Percentiles rank a stretch among this genome's conserved stretches.
phyloP scores from a whole-genome alignment of 2,888 invertebrate species.

The Sinodicranocentrus sp. region DNA sequence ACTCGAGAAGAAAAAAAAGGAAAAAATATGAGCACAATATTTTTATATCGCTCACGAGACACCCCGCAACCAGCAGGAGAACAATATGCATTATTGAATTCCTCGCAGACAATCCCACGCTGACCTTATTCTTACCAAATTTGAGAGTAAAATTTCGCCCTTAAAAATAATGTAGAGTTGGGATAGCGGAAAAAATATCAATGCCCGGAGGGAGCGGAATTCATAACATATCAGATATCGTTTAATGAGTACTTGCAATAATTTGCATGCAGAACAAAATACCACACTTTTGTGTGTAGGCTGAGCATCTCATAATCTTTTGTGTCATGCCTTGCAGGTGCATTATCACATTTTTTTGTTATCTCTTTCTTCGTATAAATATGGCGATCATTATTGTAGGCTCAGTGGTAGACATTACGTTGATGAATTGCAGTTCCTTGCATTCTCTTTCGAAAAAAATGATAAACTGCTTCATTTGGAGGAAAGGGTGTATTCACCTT shows the following conservation, averaged over 20 bases:
- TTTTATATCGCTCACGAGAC: too few relatives aligned
- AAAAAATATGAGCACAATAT: too few relatives aligned
- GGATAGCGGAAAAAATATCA: slow-evolving; percentile 5
- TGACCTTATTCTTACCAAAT: slow-evolving; percentile 49
- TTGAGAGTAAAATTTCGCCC: slow-evolving; percentile 7
- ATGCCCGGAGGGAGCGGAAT: background rate
- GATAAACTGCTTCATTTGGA: slow-evolving; percentile 39
- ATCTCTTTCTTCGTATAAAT: too few relatives aligned
- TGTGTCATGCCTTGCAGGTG: too few relatives aligned
- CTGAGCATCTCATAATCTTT: too few relatives aligned
- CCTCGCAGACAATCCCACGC: slow-evolving; percentile 32
- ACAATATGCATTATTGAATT: background rate
- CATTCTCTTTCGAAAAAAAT: slow-evolving; percentile 8
- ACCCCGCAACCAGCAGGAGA: too few relatives aligned
- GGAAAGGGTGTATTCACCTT: slow-evolving; percentile 51
- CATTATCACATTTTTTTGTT: too few relatives aligned
- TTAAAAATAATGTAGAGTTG: background rate
- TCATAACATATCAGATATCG: slow-evolving; percentile 21
- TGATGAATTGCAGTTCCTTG: slow-evolving; percentile 17
- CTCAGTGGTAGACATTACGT: too few relatives aligned
- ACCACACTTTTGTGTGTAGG: too few relatives aligned
- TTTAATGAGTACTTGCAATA: slow-evolving; percentile 43
- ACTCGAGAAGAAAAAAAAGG: background rate
- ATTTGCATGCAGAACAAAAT: slow-evolving; percentile 38
- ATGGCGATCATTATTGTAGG: too few relatives aligned